A percentile compares a stretch with the other conserved stretches of the same genome.
Evolutionary conservation across 2,888 invertebrate species (phyloP).

Genomic region (Amphiduros pacificus): DNA sequence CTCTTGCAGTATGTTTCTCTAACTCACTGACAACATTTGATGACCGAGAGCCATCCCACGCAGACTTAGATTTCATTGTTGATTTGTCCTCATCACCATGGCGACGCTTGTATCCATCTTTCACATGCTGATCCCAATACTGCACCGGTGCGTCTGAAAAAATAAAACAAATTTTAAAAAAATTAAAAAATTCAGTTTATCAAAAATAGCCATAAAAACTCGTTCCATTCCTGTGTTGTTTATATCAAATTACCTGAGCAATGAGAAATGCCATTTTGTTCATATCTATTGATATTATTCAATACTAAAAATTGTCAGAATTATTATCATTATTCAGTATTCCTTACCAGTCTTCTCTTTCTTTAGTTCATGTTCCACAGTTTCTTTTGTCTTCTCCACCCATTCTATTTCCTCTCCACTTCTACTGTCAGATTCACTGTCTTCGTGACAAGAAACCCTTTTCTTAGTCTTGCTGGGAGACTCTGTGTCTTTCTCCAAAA

Average conservation of each 20-base stretch:
- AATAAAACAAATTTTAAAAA: not conserved
- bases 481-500: not conserved
- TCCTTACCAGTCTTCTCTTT: too few species aligned
- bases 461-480: not conserved
- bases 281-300: too few species aligned
- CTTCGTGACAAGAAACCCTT: not conserved
- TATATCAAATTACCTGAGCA: too few species aligned
- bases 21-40: constrained; percentile 52
- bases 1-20: constrained; percentile 70
- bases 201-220: too few species aligned
- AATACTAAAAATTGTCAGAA: too few species aligned
- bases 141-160: constrained; percentile 27
- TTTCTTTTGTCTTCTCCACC: constrained; percentile 58
- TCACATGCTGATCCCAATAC: constrained; percentile 36
- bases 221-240: too few species aligned
- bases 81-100: not conserved
- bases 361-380: too few species aligned
- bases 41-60: constrained; percentile 43
- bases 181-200: too few species aligned
- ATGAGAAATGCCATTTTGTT: too few species aligned
- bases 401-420: constrained; percentile 46
- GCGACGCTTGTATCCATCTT: constrained; percentile 29
- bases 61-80: constrained; percentile 20
- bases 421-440: not conserved
- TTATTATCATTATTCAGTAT: too few species aligned